Evolutionary conservation across 2,113 vertebrate genomes (phyloP), one percentile per base, ranked within the genome.

Genomic region (Salvelinus namaycush): DNA sequence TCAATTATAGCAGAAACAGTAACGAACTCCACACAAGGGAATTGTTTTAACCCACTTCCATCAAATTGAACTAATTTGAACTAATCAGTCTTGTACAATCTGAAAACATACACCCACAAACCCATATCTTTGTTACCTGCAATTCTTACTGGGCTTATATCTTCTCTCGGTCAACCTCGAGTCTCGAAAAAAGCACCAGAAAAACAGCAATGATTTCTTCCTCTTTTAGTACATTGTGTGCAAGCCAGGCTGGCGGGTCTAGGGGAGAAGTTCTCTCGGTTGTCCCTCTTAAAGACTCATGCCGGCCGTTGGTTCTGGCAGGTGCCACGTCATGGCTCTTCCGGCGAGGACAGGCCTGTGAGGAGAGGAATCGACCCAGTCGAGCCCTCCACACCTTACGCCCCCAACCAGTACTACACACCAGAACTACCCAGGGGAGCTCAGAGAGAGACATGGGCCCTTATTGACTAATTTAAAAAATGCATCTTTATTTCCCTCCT

Each of bases 241-340:
- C 68, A 76, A 69, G 60, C 64, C 70, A 78, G 73, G 24, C 51
- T 67, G 73, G 57, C n/a, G 76, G 5, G 31, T 83, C 26, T 79
- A 75, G 51, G 73, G 79, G 82, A 87, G 88, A 44, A 44, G 39
- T 44, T 44, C 39, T 44, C 39, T 44, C 68, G 84, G 83, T 83
- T 78, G 82, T 83, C 84, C 86, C 89, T 91, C 86, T 90, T 90
- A 90, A 92, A 91, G 83, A 78, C 81, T 89, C 71, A 73, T 86
- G 87, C 89, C 87, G 87, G 81, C 82, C 87, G 89, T 87, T 85
- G 86, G 89, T 85, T 86, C 87, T 83, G 78, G 73, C 74, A 84
- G 54, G 73, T 89, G 92, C 90, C 90, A 93, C 91, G 90, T 93
- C 91, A 92, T 78, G 76, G 79, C 18, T 70, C 70, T 72, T 16